phyloP scores from a whole-genome alignment of 2,888 invertebrate species.

The Hanleya hanleyi region DNA sequence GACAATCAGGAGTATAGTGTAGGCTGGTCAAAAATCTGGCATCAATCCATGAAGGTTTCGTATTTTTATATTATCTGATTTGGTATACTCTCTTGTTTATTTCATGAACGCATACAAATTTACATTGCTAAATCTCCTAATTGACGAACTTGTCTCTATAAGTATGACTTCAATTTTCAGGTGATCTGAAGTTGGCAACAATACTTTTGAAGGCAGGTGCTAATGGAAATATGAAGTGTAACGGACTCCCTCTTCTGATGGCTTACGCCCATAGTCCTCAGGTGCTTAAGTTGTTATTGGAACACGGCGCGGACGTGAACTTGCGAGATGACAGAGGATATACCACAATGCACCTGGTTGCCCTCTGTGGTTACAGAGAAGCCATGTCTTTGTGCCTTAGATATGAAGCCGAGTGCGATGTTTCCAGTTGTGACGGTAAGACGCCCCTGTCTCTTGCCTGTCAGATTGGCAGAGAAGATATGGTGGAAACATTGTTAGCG shows the following conservation, averaged over 20 bases:
- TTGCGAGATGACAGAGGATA: background rate
- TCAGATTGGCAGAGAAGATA: background rate
- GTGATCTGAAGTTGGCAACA: background rate
- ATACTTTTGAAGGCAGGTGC: background rate
- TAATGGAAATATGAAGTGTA: background rate
- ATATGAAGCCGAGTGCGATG: background rate
- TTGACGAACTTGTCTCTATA: too few relatives aligned
- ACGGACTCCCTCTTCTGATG: background rate
- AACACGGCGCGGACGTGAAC: background rate
- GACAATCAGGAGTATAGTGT: too few relatives aligned
- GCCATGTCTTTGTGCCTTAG: background rate
- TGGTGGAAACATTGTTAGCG: background rate
- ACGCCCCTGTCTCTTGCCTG: conserved; percentile 3
- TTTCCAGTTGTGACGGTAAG: background rate
- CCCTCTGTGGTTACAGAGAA: background rate
- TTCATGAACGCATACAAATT: too few relatives aligned
- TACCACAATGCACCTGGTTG: background rate
- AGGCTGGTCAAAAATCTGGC: too few relatives aligned
- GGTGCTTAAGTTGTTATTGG: background rate
- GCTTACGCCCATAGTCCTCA: background rate
- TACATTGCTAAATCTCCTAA: too few relatives aligned
- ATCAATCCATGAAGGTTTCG: too few relatives aligned
- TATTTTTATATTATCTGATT: too few relatives aligned
- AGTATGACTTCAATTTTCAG: too few relatives aligned
- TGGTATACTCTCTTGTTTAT: too few relatives aligned